These are phyloP conservation scores for Tenualosa ilisha DNA, from an alignment of 2,797 vertebrate species.

Conservation along the genomic window DNA sequence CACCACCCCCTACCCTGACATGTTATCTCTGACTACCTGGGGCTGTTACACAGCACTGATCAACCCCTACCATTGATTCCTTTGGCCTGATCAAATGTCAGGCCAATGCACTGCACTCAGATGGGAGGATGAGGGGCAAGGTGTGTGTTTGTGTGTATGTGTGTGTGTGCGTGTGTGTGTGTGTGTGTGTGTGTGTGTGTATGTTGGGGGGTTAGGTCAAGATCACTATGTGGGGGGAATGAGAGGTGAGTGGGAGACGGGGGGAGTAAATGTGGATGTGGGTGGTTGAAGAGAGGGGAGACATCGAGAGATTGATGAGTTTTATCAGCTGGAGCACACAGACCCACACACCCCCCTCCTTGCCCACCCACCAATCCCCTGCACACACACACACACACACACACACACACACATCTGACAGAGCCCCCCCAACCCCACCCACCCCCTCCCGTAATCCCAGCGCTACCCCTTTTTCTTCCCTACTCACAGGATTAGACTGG, in stretches of 20 bases:
- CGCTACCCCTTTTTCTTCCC: slow-evolving; percentile 44
- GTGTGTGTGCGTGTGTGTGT: not conserved
- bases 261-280: not conserved
- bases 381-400: not conserved
- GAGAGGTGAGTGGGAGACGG: not conserved
- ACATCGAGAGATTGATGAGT: slow-evolving; percentile 58
- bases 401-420: slow-evolving; percentile 15
- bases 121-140: not conserved
- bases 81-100: slow-evolving; percentile 55
- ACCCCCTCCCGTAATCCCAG: slow-evolving; percentile 47
- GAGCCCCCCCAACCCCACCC: not conserved
- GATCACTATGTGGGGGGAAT: not conserved
- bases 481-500: slow-evolving; percentile 55
- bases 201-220: not conserved
- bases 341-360: slow-evolving; percentile 35
- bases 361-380: slow-evolving; percentile 47
- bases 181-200: not conserved
- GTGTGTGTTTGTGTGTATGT: not conserved
- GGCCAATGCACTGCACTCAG: slow-evolving; percentile 36
- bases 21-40: slow-evolving; percentile 56
- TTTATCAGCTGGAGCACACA: slow-evolving; percentile 63
- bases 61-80: slow-evolving; percentile 56
- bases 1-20: not conserved
- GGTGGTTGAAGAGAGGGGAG: slow-evolving; percentile 34
- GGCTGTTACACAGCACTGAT: slow-evolving; percentile 61